Base-by-base conservation (phyloP, 2,888 invertebrate genomes). In the Acheta domesticus region DNA sequence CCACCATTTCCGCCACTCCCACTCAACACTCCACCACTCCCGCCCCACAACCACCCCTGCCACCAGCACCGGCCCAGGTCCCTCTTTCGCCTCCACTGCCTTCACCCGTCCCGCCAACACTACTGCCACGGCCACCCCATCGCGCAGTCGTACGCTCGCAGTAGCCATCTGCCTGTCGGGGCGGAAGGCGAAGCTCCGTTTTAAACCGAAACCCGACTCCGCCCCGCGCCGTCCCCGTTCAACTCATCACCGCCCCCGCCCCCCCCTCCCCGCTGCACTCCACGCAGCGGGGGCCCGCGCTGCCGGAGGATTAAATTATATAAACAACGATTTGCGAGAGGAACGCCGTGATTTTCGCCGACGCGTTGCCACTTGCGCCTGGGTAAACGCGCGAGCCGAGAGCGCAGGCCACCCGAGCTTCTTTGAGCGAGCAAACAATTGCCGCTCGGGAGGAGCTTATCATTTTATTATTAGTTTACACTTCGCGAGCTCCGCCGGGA, bases 1-100 rank as follows among this genome's bases (percentile, higher is more conserved):
- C 76, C 48, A 78, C 79, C 80, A 62, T 76, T 19, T 14, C 14
- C 75, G 21, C 23, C 75, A n/a, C 14, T 12, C 48, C n/a, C 76
- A 48, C 48, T 20, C 48, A 36, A 36, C 5, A 36, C 48, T 36
- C n/a, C 76, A 75, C 75, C 36, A 23, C 21, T 36, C 23, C 23
- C 23, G 23, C 36, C 36, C 36, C 36, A 5, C 4, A 4, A 3
- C 36, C 36, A 0, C 8, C 36, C 4, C 4, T 36, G 36, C 8
- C 5, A 36, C 36, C 36, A n/a, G 8, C 8, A 4, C 36, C 36
- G 36, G 4, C 11, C 62, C n/a, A 12, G 12, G 14, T 62, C 62
- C n/a, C 11, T n/a, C 12, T n/a, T 4, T 8, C 62, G 14, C 8
- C 62, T 8, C 62, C 5, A n/a, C 0, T 62, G 4, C 12, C 11